Evolutionary conservation across 2,797 vertebrate genomes (phyloP).

Genomic region (Geotrypetes seraphini): DNA sequence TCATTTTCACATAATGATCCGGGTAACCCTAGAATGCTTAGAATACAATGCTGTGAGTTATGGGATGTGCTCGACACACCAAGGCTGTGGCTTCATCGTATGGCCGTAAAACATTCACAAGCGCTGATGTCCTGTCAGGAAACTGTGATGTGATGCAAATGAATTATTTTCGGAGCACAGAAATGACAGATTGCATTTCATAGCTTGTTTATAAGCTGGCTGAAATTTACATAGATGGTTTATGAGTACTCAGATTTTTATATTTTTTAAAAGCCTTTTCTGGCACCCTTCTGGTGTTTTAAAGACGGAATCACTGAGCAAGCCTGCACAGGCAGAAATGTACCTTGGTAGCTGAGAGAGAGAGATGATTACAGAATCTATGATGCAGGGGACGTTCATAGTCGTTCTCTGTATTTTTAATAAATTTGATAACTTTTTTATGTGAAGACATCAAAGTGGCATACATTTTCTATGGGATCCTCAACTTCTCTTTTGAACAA

Average conservation of each 20-base stretch:
- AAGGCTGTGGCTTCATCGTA: conserved; percentile 18
- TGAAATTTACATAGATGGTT: conserved; percentile 36
- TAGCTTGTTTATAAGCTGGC: conserved; percentile 42
- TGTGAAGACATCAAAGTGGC: no score
- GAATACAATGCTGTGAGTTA: conserved; percentile 30
- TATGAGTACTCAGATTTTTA: conserved; percentile 30
- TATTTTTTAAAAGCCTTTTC: conserved; percentile 24
- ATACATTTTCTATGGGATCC: no score
- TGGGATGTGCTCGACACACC: conserved; percentile 20
- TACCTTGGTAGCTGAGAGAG: no score
- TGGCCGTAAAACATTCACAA: conserved; percentile 20
- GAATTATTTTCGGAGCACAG: conserved; percentile 48
- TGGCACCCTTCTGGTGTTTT: conserved; percentile 19
- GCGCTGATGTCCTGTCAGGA: conserved; percentile 42
- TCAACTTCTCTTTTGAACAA: no score
- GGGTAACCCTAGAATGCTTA: conserved; percentile 16
- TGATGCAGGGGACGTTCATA: no score
- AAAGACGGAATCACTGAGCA: no score
- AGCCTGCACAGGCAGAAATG: no score
- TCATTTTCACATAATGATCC: conserved; percentile 26
- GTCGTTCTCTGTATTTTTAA: no score
- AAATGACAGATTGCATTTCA: conserved; percentile 45
- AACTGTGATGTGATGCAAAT: conserved; percentile 47
- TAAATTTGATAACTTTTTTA: no score
- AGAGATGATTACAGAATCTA: no score